Evolutionary conservation across 2,797 vertebrate genomes (phyloP).

Genomic region (Craterocephalus amniculus): DNA sequence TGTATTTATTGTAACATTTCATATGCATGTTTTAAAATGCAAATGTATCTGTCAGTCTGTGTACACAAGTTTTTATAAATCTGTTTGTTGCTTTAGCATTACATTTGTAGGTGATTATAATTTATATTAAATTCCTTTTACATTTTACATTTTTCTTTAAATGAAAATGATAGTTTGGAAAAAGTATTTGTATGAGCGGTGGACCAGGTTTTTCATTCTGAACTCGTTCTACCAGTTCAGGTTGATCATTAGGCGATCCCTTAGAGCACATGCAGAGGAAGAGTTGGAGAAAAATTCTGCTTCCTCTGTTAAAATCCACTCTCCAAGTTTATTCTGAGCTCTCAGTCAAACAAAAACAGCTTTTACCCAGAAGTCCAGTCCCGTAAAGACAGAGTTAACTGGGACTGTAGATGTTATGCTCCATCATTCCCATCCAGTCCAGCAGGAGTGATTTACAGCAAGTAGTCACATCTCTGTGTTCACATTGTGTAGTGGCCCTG

Average conservation of each 20-base stretch:
- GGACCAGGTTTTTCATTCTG: not conserved
- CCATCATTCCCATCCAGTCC: not conserved
- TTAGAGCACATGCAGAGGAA: not conserved
- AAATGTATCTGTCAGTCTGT: too few species aligned
- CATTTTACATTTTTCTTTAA: not conserved
- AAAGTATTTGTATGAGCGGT: not conserved
- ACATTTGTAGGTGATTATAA: too few species aligned
- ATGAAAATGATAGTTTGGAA: not conserved
- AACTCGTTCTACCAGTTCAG: not conserved
- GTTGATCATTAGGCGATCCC: not conserved
- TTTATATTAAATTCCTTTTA: too few species aligned
- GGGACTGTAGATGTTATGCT: conserved; percentile 10
- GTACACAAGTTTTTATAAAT: not conserved
- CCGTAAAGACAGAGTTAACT: not conserved
- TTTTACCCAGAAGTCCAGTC: not conserved
- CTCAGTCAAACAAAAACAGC: not conserved
- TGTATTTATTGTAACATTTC: not conserved
- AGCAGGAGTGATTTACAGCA: not conserved
- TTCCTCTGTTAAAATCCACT: too few species aligned
- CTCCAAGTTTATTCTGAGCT: not conserved
- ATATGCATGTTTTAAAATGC: too few species aligned
- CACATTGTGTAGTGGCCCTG: not conserved
- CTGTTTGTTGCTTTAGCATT: not conserved
- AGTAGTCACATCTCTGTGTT: not conserved
- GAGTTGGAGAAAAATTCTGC: not conserved